A percentile compares a stretch with the other conserved stretches of the same genome.
phyloP scores from a whole-genome alignment of 2,888 invertebrate species.

The Parnassius mnemosyne region DNA sequence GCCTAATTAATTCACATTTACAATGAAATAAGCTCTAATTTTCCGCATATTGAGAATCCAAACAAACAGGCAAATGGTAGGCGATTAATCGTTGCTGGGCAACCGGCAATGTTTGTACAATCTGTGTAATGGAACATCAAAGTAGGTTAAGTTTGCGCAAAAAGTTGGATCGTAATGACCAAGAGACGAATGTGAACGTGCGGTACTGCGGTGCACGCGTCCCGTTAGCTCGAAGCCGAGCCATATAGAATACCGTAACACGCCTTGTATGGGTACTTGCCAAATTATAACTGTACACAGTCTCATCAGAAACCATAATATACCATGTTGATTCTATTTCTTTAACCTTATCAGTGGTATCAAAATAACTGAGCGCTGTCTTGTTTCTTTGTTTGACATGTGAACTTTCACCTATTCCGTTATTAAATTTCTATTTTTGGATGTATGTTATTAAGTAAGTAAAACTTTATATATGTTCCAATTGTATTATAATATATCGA shows the following conservation, averaged over 20 bases:
- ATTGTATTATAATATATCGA: too few species aligned
- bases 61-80: background rate
- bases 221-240: background rate
- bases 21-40: background rate
- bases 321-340: background rate
- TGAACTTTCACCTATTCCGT: too few species aligned
- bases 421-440: too few species aligned
- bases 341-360: conserved; percentile 2
- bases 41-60: background rate
- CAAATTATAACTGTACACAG: conserved; percentile 17
- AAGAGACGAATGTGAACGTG: background rate
- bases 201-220: conserved; percentile 1
- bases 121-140: conserved; percentile 1
- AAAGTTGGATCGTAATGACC: conserved; percentile 3
- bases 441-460: too few species aligned
- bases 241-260: conserved; percentile 9
- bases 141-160: conserved; percentile 20
- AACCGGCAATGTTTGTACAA: background rate
- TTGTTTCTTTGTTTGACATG: background rate
- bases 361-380: background rate
- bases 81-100: conserved; percentile 2
- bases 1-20: too few species aligned
- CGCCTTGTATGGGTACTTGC: conserved; percentile 3
- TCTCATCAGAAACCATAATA: background rate
- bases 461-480: too few species aligned